Conservation (phyloP, 2,797 vertebrate genomes). For the Spheniscus humboldti region DNA sequence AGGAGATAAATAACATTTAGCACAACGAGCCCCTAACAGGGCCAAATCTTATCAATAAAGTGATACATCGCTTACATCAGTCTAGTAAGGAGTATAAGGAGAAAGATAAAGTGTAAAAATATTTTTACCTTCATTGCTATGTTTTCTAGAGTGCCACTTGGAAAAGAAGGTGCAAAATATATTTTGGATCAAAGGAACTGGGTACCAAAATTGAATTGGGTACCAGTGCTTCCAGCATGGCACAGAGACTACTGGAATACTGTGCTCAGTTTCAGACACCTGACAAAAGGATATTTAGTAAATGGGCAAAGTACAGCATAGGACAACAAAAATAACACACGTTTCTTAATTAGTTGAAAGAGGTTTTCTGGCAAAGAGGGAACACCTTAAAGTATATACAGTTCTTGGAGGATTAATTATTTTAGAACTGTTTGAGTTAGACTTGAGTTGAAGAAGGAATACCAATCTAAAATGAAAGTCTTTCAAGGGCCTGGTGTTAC, state of each 20-base stretch:
- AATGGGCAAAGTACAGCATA: background rate
- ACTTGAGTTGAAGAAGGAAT: conserved; percentile 43
- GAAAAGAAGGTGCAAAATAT: background rate
- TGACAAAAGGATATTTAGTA: background rate
- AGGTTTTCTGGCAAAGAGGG: conserved; percentile 44
- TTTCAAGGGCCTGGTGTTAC: conserved; percentile 32
- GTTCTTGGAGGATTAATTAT: conserved; percentile 41
- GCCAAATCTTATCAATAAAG: background rate
- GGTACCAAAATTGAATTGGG: background rate
- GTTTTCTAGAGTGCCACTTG: background rate
- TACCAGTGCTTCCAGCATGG: background rate
- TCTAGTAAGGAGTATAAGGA: background rate
- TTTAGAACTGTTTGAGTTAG: conserved; percentile 59
- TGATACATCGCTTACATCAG: background rate
- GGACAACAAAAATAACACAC: background rate
- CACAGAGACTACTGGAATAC: background rate
- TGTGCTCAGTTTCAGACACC: background rate
- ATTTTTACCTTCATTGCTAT: background rate
- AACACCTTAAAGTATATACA: conserved; percentile 27
- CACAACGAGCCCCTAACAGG: background rate
- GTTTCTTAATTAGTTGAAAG: conserved; percentile 44
- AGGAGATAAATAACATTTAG: background rate
- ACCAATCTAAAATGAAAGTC: conserved; percentile 24
- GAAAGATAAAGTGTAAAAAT: background rate
- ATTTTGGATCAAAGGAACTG: background rate